Percentiles rank a stretch among this genome's conserved stretches.
phyloP scores from a whole-genome alignment of 2,113 vertebrate species.

The Thomomys bottae region DNA sequence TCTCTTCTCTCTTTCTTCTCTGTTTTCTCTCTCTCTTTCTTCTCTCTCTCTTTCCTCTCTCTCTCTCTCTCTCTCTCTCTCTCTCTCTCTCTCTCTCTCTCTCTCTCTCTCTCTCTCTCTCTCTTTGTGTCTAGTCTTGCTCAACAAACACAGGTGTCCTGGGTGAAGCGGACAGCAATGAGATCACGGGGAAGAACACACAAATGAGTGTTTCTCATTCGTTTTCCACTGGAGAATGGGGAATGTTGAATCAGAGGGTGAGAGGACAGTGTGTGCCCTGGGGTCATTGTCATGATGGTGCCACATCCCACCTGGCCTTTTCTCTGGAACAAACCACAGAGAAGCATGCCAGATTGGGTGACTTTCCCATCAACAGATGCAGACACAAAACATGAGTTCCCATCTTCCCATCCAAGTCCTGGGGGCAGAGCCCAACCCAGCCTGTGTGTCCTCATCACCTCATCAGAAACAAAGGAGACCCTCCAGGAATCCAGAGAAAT shows the following conservation, averaged over 20 bases:
- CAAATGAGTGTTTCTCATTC: slow-evolving; percentile 16
- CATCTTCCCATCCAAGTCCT: neutral
- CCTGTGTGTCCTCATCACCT: neutral
- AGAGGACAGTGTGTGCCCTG: slow-evolving; percentile 44
- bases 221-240: slow-evolving; percentile 53
- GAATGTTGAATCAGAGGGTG: neutral
- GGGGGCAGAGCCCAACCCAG: neutral
- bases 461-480: slow-evolving; percentile 41
- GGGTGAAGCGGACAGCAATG: slow-evolving; percentile 21
- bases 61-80: neutral
- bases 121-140: slow-evolving; percentile 27
- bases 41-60: too few species aligned
- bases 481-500: slow-evolving; percentile 34
- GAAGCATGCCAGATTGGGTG: neutral
- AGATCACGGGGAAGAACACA: slow-evolving; percentile 33
- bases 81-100: neutral
- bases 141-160: slow-evolving; percentile 70
- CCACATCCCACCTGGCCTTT: neutral
- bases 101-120: too few species aligned
- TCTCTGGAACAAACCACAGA: neutral
- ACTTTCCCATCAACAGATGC: neutral
- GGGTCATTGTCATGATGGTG: neutral
- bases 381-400: neutral
- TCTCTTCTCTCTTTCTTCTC: too few species aligned
- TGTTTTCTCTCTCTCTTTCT: too few species aligned